phyloP scores from a whole-genome alignment of 2,797 vertebrate species.

The Cephalopachus bancanus region DNA sequence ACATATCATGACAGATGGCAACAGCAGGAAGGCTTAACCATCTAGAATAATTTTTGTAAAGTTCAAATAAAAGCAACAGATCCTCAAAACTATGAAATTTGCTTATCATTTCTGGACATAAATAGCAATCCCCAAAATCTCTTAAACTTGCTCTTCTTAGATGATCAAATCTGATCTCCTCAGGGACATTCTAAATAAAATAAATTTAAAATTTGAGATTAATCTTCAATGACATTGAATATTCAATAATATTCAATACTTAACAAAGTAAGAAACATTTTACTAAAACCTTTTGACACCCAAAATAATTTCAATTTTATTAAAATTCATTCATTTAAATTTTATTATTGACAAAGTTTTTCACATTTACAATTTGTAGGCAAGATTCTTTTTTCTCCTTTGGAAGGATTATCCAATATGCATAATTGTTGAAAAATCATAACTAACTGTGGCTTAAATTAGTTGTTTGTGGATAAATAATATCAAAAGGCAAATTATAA shows the following conservation, averaged over 20 bases:
- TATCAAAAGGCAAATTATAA: constrained; percentile 35
- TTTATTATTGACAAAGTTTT: constrained; percentile 35
- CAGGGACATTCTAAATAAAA: background rate
- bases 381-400: background rate
- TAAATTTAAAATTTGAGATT: constrained; percentile 23
- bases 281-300: too few relatives aligned
- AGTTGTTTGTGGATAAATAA: background rate
- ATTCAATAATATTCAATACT: too few relatives aligned
- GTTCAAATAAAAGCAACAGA: background rate
- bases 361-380: constrained; percentile 3
- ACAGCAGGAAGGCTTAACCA: background rate
- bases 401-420: background rate
- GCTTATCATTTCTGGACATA: background rate
- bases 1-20: background rate
- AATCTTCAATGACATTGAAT: background rate
- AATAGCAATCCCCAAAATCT: background rate
- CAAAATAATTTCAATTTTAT: too few relatives aligned
- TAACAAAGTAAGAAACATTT: too few relatives aligned
- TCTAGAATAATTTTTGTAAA: background rate
- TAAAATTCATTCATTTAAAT: background rate
- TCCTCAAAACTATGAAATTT: background rate
- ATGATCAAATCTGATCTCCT: background rate
- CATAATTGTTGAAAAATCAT: constrained; percentile 34
- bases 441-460: background rate
- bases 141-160: background rate